Evolutionary conservation across 2,888 invertebrate genomes (phyloP).

Genomic region (Icerya purchasi): DNA sequence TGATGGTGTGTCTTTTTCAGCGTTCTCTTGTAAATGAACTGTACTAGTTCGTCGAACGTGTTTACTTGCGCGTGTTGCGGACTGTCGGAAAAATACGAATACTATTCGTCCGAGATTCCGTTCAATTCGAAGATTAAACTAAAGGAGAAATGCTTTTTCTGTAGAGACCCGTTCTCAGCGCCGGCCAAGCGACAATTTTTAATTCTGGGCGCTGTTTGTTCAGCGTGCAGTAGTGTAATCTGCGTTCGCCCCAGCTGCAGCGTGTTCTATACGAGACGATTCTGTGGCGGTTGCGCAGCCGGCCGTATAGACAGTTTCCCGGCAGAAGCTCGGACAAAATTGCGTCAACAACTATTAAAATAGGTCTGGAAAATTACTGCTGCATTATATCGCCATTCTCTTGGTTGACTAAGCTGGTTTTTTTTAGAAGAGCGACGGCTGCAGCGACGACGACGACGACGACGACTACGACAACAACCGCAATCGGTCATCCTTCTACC

Average conservation of each 20-base stretch:
- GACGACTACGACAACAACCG: too few species aligned
- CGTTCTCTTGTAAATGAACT: too few species aligned
- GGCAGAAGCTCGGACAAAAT: slow-evolving; percentile 29
- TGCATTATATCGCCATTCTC: background rate
- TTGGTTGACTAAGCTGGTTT: background rate
- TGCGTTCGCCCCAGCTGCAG: slow-evolving; percentile 58
- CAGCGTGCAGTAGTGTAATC: slow-evolving; percentile 40
- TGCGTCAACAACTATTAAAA: background rate
- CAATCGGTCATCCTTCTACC: too few species aligned
- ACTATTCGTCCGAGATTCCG: slow-evolving; percentile 8
- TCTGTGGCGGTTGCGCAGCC: slow-evolving; percentile 48
- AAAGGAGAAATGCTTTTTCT: slow-evolving; percentile 48
- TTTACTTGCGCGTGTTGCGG: slow-evolving; percentile 13
- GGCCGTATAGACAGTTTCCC: slow-evolving; percentile 40
- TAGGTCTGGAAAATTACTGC: background rate
- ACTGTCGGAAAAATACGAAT: slow-evolving; percentile 13
- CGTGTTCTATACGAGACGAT: slow-evolving; percentile 50
- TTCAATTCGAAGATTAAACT: slow-evolving; percentile 13
- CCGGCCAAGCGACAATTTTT: slow-evolving; percentile 52
- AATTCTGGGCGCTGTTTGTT: slow-evolving; percentile 54
- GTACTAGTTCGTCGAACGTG: too few species aligned
- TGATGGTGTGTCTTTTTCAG: too few species aligned
- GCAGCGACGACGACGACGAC: too few species aligned
- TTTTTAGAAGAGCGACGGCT: background rate
- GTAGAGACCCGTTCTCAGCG: slow-evolving; percentile 66